These are phyloP conservation scores for Chrysomela aeneicollis DNA, from an alignment of 2,888 invertebrate species.

Conservation along the genomic window DNA sequence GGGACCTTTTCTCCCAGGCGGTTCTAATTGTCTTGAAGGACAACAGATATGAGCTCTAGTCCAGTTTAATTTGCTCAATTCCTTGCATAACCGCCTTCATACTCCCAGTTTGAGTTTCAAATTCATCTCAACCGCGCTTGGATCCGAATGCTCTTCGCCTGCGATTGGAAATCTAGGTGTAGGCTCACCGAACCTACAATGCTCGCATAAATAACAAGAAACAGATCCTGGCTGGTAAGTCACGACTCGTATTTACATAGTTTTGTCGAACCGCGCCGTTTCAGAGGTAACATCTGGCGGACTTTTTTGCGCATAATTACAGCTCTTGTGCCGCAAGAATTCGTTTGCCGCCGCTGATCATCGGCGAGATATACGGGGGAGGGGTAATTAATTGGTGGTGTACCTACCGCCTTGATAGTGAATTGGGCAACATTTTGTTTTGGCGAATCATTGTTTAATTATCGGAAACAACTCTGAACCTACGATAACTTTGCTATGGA, in stretches of 20 bases:
- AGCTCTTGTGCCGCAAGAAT: neutral
- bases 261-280: neutral
- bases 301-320: neutral
- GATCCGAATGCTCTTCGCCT: neutral
- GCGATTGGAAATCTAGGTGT: slow-evolving; percentile 16
- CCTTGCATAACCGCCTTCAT: no score
- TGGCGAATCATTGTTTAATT: no score
- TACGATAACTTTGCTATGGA: no score
- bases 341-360: neutral
- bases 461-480: no score
- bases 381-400: neutral
- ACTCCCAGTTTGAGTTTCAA: no score
- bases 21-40: no score
- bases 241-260: slow-evolving; percentile 8
- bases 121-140: no score
- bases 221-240: slow-evolving; percentile 10
- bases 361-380: neutral
- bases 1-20: no score
- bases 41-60: no score
- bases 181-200: slow-evolving; percentile 17
- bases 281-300: neutral
- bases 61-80: no score
- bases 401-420: no score
- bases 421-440: no score
- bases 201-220: slow-evolving; percentile 5